phyloP scores from a whole-genome alignment of 2,888 invertebrate species.

The Leucozona laternaria region DNA sequence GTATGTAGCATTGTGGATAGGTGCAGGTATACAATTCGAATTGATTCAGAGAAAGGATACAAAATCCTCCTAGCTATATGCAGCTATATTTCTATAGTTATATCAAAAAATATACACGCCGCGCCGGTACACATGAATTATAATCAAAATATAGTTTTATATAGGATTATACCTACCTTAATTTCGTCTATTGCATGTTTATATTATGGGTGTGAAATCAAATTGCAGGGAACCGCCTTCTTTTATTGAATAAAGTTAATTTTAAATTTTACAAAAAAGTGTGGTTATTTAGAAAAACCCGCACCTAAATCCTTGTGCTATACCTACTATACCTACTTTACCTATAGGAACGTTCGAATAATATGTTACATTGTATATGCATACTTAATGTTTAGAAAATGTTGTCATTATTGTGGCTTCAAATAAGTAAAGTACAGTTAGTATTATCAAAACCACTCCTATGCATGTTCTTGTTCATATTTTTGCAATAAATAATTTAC shows the following conservation, averaged over 20 bases:
- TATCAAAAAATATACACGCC: no score
- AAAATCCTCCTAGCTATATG: background rate
- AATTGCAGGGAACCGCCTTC: slow-evolving; percentile 25
- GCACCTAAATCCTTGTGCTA: background rate
- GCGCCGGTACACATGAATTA: no score
- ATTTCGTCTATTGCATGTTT: background rate
- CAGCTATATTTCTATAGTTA: no score
- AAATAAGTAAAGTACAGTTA: no score
- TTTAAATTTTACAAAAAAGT: slow-evolving; percentile 45
- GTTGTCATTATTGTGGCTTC: slow-evolving; percentile 3
- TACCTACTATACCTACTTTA: no score
- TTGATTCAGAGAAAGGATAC: background rate
- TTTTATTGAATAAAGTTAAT: slow-evolving; percentile 34
- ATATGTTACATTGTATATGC: background rate
- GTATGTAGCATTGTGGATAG: background rate
- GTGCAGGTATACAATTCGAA: background rate
- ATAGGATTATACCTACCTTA: no score
- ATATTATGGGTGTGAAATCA: background rate
- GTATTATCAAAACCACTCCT: slow-evolving; percentile 40
- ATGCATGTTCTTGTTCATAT: background rate
- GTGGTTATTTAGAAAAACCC: slow-evolving; percentile 30
- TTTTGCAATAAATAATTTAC: slow-evolving; percentile 54
- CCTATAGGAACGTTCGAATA: no score
- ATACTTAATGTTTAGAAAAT: background rate
- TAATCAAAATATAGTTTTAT: no score